Conservation (phyloP, 2,113 vertebrate genomes). For the Aythya baeri region DNA sequence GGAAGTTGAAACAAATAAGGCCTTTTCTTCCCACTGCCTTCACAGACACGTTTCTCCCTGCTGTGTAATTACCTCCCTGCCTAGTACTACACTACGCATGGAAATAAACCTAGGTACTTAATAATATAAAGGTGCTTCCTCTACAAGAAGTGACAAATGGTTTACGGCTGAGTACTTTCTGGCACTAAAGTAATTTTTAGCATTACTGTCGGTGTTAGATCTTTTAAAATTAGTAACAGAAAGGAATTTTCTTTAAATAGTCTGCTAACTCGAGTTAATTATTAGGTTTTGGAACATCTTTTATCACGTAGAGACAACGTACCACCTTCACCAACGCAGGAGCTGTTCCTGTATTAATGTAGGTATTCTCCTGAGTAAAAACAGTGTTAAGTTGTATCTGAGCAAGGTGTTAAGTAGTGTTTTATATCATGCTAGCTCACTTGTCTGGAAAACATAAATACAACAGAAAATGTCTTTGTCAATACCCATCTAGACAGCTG, state of each 20-base stretch:
- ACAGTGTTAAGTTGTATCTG: background rate
- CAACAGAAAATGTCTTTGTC: background rate
- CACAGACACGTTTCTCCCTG: conserved; percentile 1
- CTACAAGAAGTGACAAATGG: background rate
- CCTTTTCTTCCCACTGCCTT: conserved; percentile 17
- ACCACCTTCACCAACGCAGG: background rate
- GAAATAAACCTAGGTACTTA: background rate
- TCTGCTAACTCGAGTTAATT: background rate
- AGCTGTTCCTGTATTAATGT: background rate
- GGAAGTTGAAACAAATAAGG: conserved; percentile 43
- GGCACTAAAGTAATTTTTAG: conserved; percentile 18
- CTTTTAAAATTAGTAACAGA: background rate
- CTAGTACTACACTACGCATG: background rate
- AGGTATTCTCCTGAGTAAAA: background rate
- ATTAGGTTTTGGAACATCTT: background rate
- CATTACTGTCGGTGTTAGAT: background rate
- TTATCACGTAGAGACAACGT: background rate
- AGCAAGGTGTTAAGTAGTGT: background rate
- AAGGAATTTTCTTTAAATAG: background rate
- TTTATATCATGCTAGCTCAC: background rate
- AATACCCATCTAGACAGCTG: background rate
- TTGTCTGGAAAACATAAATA: background rate
- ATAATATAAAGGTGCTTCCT: conserved; percentile 15
- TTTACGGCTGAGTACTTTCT: background rate
- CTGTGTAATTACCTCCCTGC: conserved; percentile 30